phyloP scores from a whole-genome alignment of 2,888 invertebrate genomes.

The Muschampia plurimacula region DNA sequence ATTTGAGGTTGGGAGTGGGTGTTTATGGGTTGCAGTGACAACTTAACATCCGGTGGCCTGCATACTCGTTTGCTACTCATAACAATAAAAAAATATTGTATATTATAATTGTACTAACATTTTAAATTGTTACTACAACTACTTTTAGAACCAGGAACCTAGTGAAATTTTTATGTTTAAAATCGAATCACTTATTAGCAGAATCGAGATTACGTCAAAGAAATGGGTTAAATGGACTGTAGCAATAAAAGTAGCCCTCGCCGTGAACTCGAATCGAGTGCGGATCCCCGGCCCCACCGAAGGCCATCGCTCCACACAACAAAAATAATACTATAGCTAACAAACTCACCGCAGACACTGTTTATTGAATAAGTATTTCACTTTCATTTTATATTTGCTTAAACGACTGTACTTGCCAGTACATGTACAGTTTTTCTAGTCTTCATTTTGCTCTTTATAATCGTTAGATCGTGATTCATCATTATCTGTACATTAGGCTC shows the following conservation, averaged over 20 bases:
- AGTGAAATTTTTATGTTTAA: no score
- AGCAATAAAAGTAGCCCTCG: slow-evolving; percentile 77
- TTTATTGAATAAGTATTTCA: slow-evolving; percentile 42
- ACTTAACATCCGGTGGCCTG: no score
- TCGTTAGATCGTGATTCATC: slow-evolving; percentile 20
- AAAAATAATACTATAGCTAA: slow-evolving; percentile 27
- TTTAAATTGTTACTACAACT: no score
- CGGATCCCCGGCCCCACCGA: slow-evolving; percentile 60
- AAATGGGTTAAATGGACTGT: slow-evolving; percentile 76
- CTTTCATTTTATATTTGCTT: slow-evolving; percentile 45
- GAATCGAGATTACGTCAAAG: slow-evolving; percentile 71
- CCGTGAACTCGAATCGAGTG: slow-evolving; percentile 69
- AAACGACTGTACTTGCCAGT: slow-evolving; percentile 10
- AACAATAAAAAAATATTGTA: no score
- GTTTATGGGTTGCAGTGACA: no score
- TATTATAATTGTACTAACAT: no score
- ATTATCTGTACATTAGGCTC: slow-evolving; percentile 8
- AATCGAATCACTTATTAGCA: no score
- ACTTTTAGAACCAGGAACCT: no score
- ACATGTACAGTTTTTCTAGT: slow-evolving; percentile 9
- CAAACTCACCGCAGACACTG: slow-evolving; percentile 38
- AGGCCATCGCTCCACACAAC: slow-evolving; percentile 55
- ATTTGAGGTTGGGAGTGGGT: no score
- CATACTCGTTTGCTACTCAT: no score
- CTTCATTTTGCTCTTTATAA: slow-evolving; percentile 18